Conservation (phyloP, 2,113 vertebrate genomes). For the Spea multiplicata region DNA sequence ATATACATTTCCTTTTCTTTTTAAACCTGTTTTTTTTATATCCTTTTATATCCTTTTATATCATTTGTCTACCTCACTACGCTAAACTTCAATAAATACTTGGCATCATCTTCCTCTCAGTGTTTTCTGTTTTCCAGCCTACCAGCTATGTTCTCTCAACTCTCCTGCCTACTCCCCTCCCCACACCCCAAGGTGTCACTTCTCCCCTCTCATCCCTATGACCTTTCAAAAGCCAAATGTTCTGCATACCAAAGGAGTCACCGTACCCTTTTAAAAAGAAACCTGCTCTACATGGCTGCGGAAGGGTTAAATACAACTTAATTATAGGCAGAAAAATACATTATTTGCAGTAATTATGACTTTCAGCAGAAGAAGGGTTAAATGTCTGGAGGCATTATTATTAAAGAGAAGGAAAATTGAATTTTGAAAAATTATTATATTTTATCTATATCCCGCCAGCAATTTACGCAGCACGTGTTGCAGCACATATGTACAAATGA, state of each 20-base stretch:
- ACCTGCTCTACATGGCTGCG: neutral
- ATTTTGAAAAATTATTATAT: too few relatives aligned
- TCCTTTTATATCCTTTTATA: neutral
- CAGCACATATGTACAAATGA: too few relatives aligned
- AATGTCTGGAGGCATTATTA: neutral
- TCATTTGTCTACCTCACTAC: too few relatives aligned
- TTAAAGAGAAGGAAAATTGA: too few relatives aligned
- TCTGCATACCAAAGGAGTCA: constrained; percentile 35
- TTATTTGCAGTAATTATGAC: neutral
- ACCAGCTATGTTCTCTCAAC: constrained; percentile 11
- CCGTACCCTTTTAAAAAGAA: constrained; percentile 14
- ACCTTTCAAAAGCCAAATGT: constrained; percentile 37
- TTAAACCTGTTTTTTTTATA: neutral
- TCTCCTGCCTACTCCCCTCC: neutral
- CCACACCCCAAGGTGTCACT: constrained; percentile 20
- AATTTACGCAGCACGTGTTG: too few relatives aligned
- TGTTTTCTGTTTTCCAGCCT: neutral
- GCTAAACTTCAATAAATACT: too few relatives aligned
- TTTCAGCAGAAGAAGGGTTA: neutral
- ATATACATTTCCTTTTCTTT: neutral
- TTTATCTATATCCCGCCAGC: too few relatives aligned
- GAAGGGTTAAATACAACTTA: too few relatives aligned
- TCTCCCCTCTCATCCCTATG: constrained; percentile 32
- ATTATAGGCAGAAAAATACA: too few relatives aligned
- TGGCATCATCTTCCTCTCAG: neutral